Conservation (phyloP, 64 coral and sea anemone species). For the Dendrophyllia cribrosa region DNA sequence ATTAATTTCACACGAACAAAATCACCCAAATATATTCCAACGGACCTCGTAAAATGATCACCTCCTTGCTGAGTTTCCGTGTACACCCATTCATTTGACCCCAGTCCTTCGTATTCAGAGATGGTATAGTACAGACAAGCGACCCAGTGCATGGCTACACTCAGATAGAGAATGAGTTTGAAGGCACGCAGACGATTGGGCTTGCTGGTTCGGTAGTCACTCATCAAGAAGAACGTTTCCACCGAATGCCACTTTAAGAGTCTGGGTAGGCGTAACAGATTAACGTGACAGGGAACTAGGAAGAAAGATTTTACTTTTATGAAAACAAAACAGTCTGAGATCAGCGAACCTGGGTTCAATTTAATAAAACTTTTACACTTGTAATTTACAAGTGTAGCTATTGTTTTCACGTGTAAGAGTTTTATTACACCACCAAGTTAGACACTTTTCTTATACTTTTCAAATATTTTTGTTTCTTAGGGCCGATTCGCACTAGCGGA, state of each 20-base stretch:
- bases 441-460: too few relatives aligned
- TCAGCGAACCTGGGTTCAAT: too few relatives aligned
- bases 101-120: constrained; percentile 96
- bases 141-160: constrained; percentile 92
- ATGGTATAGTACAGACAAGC: constrained; percentile 96
- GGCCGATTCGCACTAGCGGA: too few relatives aligned
- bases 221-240: constrained; percentile 82
- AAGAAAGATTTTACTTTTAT: background rate
- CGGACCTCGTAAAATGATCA: constrained; percentile 57
- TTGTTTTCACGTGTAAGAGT: too few relatives aligned
- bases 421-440: too few relatives aligned
- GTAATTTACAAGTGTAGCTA: too few relatives aligned
- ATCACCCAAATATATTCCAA: too few relatives aligned
- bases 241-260: constrained; percentile 83
- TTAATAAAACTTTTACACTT: too few relatives aligned
- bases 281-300: constrained; percentile 21
- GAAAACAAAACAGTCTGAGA: background rate
- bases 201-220: constrained; percentile 92
- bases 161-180: constrained; percentile 92
- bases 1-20: too few relatives aligned
- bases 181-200: constrained; percentile 88
- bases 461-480: too few relatives aligned
- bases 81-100: constrained; percentile 92
- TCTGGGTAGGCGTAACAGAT: constrained; percentile 71
- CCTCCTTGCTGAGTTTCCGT: constrained; percentile 44